These are phyloP conservation scores for Taphrorychus bicolor DNA, from an alignment of 2,888 invertebrate species.

Conservation along the genomic window DNA sequence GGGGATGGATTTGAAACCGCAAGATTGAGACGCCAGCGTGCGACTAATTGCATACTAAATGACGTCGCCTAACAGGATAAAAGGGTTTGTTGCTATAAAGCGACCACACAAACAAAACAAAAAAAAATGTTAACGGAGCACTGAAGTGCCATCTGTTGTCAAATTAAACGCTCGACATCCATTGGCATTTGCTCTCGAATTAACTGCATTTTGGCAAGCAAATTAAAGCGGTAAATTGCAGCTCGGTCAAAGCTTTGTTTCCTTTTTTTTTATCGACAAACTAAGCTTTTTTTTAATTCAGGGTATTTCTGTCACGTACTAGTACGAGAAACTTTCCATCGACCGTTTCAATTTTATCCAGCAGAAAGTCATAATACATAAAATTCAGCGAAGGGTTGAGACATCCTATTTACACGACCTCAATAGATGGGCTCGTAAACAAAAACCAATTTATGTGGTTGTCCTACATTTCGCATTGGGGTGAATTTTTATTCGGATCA, in stretches of 20 bases:
- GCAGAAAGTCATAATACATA: neutral
- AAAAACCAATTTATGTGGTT: slow-evolving; percentile 4
- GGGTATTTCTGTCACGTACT: too few species aligned
- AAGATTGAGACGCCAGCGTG: slow-evolving; percentile 6
- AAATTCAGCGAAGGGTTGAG: neutral
- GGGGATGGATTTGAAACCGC: slow-evolving; percentile 8
- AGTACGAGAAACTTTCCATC: too few species aligned
- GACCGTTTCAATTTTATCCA: neutral
- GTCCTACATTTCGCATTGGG: neutral
- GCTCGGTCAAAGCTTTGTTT: neutral
- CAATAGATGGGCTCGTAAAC: neutral
- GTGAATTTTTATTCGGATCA: neutral
- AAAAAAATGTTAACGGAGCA: neutral
- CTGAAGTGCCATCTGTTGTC: neutral
- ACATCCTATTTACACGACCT: neutral
- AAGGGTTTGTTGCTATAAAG: neutral
- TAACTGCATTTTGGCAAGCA: neutral
- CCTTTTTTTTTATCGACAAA: neutral
- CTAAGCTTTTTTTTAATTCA: too few species aligned
- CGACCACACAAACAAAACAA: neutral
- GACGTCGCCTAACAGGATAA: neutral
- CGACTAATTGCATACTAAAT: slow-evolving; percentile 16
- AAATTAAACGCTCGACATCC: neutral
- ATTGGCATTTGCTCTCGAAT: neutral
- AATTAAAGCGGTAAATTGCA: slow-evolving; percentile 5